Evolutionary conservation across 2,888 invertebrate species (phyloP), one percentile per base, ranked within the genome.

Genomic region (Alentia gelatinosa): DNA sequence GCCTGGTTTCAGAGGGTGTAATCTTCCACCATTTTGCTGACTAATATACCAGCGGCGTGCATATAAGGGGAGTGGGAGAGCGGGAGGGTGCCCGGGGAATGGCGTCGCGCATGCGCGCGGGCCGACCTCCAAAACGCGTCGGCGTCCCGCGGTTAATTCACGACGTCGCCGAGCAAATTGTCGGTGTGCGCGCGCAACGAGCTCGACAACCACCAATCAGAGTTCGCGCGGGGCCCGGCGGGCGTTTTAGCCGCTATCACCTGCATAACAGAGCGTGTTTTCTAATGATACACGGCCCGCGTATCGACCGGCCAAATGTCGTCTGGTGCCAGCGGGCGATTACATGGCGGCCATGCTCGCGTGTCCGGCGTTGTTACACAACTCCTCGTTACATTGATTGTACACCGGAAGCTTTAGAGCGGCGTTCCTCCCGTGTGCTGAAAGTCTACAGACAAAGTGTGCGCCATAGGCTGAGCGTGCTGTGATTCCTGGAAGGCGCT

Each of bases 281-380:
- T 79, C 79, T 79, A 79, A 79, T 79, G 79, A 79, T 79, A 79
- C 79, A 35, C 74, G 56, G 56, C n/a, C 56, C 19, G 56, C 56
- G n/a, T 56, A 56, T 56, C 56, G 56, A 56, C 56, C 56, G 56
- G 56, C 19, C 56, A n/a, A 56, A n/a, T 56, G 56, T 56, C 56
- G 56, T 56, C 56, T 56, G 56, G 23, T 56, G 56, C 23, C 56
- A 56, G n/a, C n/a, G 56, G 56, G 56, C 33, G 30, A 68, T 68
- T n/a, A 68, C 12, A 68, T 9, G 33, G 68, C 30, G 26, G 68
- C 68, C n/a, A 12, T 26, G 30, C 5, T 68, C 23, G 68, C 68
- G 33, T 26, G 68, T 68, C 68, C 3, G n/a, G 12, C 68, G 68
- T 68, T 68, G 68, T 68, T 68, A 68, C 68, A 68, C 68, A 68